Conservation (phyloP, 2,797 vertebrate species). For the Anguilla obscura region DNA sequence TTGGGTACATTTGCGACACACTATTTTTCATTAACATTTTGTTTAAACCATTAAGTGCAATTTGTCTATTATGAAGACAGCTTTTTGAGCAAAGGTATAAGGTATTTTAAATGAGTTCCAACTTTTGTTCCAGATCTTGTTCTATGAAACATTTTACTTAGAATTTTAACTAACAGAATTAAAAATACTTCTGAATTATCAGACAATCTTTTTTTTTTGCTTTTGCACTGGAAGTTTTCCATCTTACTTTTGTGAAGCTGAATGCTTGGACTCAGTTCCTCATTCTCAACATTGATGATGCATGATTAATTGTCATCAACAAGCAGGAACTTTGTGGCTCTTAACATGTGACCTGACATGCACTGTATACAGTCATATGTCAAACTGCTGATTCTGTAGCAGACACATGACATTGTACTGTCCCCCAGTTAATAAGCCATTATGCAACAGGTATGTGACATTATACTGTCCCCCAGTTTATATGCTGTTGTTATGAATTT, state of each 20-base stretch:
- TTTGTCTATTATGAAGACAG: background rate
- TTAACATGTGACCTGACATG: background rate
- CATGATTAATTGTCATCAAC: slow-evolving; percentile 4
- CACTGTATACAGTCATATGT: background rate
- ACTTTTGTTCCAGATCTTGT: background rate
- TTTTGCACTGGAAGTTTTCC: background rate
- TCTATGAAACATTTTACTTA: background rate
- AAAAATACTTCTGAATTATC: background rate
- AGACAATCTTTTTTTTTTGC: background rate
- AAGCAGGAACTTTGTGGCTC: background rate
- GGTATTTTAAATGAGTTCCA: background rate
- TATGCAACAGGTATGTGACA: background rate
- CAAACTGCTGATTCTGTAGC: background rate
- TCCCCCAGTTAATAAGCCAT: background rate
- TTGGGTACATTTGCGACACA: background rate
- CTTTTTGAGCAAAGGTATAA: background rate
- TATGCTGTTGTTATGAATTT: background rate
- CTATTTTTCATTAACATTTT: background rate
- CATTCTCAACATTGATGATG: background rate
- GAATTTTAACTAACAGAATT: background rate
- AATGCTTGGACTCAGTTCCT: background rate
- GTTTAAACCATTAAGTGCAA: background rate
- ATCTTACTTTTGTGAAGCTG: background rate
- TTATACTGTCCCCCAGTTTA: background rate
- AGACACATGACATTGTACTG: background rate